Percentiles rank a stretch among this genome's conserved stretches.
These are phyloP conservation scores for Rhodophaea formosa DNA, from an alignment of 2,888 invertebrate genomes.

Conservation along the genomic window DNA sequence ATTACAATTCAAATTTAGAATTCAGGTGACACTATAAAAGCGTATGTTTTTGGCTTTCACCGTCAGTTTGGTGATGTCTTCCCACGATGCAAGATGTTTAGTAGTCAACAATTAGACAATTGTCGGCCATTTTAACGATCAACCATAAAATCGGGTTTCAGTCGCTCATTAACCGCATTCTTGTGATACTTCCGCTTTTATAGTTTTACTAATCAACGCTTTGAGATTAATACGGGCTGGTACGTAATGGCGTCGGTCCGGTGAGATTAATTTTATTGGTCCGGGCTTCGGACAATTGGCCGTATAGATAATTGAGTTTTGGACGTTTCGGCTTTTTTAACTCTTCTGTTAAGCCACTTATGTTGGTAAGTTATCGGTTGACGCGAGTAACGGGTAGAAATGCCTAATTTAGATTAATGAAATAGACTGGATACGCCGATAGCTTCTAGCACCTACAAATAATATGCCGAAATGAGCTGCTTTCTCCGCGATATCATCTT, in stretches of 20 bases:
- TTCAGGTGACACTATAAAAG: conserved; percentile 66
- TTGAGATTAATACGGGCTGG: conserved; percentile 74
- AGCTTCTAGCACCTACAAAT: conserved; percentile 16
- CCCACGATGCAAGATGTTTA: conserved; percentile 73
- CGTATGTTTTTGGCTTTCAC: conserved; percentile 68
- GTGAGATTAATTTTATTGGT: conserved; percentile 77
- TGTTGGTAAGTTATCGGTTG: conserved; percentile 44
- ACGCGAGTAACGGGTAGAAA: conserved; percentile 40
- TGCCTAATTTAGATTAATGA: conserved; percentile 55
- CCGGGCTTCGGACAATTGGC: conserved; percentile 71
- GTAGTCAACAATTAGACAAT: conserved; percentile 79
- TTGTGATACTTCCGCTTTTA: conserved; percentile 80
- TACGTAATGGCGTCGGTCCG: conserved; percentile 72
- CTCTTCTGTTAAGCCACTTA: conserved; percentile 66
- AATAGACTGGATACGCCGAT: conserved; percentile 29
- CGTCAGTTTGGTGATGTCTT: conserved; percentile 65
- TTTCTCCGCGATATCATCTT: neutral
- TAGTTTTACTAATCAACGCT: conserved; percentile 81
- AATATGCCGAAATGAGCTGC: neutral
- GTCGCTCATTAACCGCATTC: conserved; percentile 80
- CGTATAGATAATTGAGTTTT: conserved; percentile 78
- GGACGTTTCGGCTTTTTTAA: conserved; percentile 58
- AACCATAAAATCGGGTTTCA: conserved; percentile 76
- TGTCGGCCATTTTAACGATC: conserved; percentile 78
- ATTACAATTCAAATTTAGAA: conserved; percentile 66